phyloP scores from a whole-genome alignment of 2,797 vertebrate genomes.

The Acanthis flammea region DNA sequence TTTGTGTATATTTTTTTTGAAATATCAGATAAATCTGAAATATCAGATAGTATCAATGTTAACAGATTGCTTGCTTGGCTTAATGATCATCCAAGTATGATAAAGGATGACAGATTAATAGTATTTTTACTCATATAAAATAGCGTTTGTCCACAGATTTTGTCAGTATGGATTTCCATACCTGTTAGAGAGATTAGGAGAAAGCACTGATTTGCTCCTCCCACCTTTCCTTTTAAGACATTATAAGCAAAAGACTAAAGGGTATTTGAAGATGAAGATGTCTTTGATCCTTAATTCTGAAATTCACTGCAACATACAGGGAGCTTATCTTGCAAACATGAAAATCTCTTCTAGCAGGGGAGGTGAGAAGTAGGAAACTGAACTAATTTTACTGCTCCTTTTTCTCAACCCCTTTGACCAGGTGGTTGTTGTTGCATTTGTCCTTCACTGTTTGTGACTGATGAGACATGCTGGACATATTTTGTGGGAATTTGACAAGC shows the following conservation, averaged over 20 bases:
- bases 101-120: slow-evolving; percentile 62
- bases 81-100: slow-evolving; percentile 63
- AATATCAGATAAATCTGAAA: slow-evolving; percentile 8
- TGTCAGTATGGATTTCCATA: slow-evolving; percentile 11
- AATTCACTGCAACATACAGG: background rate
- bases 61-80: slow-evolving; percentile 57
- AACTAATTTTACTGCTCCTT: background rate
- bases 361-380: background rate
- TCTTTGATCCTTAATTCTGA: background rate
- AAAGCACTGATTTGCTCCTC: background rate
- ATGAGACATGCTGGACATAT: slow-evolving; percentile 8
- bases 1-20: slow-evolving; percentile 18
- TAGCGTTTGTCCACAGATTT: background rate
- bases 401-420: background rate
- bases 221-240: background rate
- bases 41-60: slow-evolving; percentile 36
- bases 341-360: background rate
- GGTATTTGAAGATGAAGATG: background rate
- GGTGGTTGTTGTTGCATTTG: background rate
- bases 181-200: background rate
- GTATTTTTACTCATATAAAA: slow-evolving; percentile 10
- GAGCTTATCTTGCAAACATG: background rate
- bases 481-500: slow-evolving; percentile 53
- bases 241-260: background rate
- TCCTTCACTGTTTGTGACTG: slow-evolving; percentile 25